Conservation (phyloP, 2,797 vertebrate species). For the Tenualosa ilisha region DNA sequence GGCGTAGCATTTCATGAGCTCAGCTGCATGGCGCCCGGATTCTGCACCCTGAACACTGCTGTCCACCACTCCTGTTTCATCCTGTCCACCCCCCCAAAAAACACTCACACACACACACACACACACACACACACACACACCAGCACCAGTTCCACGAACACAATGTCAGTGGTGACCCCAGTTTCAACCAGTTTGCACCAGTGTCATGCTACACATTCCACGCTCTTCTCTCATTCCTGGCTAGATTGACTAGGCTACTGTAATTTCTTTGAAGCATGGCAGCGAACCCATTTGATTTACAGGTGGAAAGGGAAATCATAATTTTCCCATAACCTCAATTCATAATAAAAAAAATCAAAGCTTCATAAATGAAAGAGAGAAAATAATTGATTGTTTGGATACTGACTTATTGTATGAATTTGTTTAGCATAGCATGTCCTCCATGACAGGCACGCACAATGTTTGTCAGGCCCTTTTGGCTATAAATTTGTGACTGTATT, state of each 20-base stretch:
- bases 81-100: conserved; percentile 14
- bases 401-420: neutral
- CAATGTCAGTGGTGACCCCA: conserved; percentile 13
- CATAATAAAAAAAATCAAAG: neutral
- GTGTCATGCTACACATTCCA: neutral
- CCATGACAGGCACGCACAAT: too few relatives aligned
- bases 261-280: neutral
- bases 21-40: conserved; percentile 83
- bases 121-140: conserved; percentile 32
- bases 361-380: neutral
- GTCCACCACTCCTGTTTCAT: conserved; percentile 46
- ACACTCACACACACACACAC: too few relatives aligned
- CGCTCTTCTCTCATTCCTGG: neutral
- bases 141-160: neutral
- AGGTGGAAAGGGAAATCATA: neutral
- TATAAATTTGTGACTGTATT: neutral
- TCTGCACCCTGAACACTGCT: conserved; percentile 71
- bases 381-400: neutral
- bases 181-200: conserved; percentile 14
- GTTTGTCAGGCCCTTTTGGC: too few relatives aligned
- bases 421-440: too few relatives aligned
- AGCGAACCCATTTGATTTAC: neutral
- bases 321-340: neutral
- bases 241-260: neutral
- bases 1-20: conserved; percentile 86